Conservation (phyloP, 2,888 invertebrate species). For the Meiosimyza platycephala region DNA sequence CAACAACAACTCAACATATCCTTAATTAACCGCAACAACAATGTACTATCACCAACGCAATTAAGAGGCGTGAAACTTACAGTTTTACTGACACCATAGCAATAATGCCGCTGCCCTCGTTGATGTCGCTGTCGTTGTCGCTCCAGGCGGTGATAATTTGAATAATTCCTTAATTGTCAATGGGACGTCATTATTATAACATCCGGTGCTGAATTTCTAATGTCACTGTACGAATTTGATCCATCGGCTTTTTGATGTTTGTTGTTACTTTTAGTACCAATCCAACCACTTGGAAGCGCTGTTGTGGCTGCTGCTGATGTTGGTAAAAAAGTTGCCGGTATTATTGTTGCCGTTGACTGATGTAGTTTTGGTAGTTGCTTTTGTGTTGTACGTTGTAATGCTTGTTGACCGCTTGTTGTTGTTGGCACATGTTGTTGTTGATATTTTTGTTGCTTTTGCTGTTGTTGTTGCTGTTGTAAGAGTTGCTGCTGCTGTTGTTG, state of each 20-base stretch:
- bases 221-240: constrained; percentile 80
- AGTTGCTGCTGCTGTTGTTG: constrained; percentile 27
- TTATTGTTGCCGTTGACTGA: constrained; percentile 46
- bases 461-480: constrained; percentile 38
- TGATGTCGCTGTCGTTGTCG: constrained; percentile 18
- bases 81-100: not conserved
- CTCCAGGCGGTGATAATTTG: not conserved
- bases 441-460: constrained; percentile 45
- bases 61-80: not conserved
- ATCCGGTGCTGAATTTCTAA: constrained; percentile 90
- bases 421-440: constrained; percentile 44
- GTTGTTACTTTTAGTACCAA: constrained; percentile 17
- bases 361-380: constrained; percentile 39
- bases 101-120: constrained; percentile 27
- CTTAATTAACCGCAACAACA: not conserved
- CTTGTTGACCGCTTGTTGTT: constrained; percentile 40
- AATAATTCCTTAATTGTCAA: constrained; percentile 72
- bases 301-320: constrained; percentile 34
- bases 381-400: constrained; percentile 45
- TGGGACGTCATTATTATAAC: constrained; percentile 83
- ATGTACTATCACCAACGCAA: not conserved
- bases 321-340: constrained; percentile 45
- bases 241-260: constrained; percentile 60
- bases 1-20: not conserved
- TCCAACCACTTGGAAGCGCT: constrained; percentile 31